Conservation (phyloP, 2,888 invertebrate genomes). For the Spisula subtruncata region DNA sequence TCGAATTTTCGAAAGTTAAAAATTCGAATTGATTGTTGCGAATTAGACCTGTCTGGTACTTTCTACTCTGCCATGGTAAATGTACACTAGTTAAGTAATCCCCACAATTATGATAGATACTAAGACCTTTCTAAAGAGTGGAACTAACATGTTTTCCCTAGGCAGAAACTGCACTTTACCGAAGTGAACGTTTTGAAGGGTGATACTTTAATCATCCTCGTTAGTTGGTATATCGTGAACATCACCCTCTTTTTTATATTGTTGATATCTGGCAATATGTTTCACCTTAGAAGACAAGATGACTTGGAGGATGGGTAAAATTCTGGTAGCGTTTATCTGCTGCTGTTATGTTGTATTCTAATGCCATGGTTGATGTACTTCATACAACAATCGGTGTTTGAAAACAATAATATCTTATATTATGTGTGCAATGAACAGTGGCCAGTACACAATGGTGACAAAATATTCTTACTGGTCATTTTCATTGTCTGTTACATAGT, state of each 20-base stretch:
- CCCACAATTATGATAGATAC: conserved; percentile 85
- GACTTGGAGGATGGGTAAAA: conserved; percentile 94
- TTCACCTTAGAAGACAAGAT: conserved; percentile 97
- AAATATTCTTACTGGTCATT: conserved; percentile 95
- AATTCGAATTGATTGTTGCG: too few species aligned
- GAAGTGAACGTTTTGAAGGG: too few species aligned
- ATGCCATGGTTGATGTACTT: conserved; percentile 97
- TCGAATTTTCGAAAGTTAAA: too few species aligned
- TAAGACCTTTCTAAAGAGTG: too few species aligned
- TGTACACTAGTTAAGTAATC: too few species aligned
- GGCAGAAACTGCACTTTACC: too few species aligned
- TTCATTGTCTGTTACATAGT: conserved; percentile 96
- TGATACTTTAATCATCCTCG: too few species aligned
- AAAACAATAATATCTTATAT: conserved; percentile 51
- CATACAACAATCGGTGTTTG: conserved; percentile 88
- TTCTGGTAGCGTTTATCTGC: conserved; percentile 96
- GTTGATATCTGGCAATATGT: conserved; percentile 98
- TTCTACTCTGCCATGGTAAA: too few species aligned
- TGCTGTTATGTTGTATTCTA: conserved; percentile 94
- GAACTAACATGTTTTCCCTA: too few species aligned
- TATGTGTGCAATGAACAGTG: conserved; percentile 89
- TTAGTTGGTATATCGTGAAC: neutral
- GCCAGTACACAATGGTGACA: conserved; percentile 94
- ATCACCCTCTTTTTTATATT: conserved; percentile 81
- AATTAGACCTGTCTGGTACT: too few species aligned